Base-by-base conservation (phyloP, 2,888 invertebrate genomes). In the Microctonus aethiopoides region DNA sequence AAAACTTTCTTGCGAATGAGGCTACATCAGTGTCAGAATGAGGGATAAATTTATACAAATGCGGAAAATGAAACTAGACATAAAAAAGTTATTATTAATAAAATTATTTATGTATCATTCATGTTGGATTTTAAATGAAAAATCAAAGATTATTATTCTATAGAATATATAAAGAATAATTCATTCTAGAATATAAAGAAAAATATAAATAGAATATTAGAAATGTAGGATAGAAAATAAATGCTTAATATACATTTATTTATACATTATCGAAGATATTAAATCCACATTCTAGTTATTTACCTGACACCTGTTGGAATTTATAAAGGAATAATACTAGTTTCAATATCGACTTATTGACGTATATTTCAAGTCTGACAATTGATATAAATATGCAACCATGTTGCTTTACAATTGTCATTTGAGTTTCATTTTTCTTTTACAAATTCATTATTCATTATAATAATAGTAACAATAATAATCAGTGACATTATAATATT, bases 331-430 rank as follows among this genome's bases (percentile, higher is more conserved):
- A 67, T n/a, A n/a, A n/a, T n/a, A 70, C 71, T 73, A 67, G 67
- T n/a, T n/a, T n/a, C n/a, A n/a, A n/a, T 74, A 76, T 76, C 72
- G 72, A 76, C 72, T 76, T 76, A 76, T 76, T 72, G 76, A 75
- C 76, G 69, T 76, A 59, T 24, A 71, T 46, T 13, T n/a, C 39
- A 39, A 29, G 29, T 29, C 62, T 67, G 71, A 73, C 67, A 72
- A 72, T 70, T n/a, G n/a, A n/a, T n/a, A n/a, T n/a, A n/a, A n/a
- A 67, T 72, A 67, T 66, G 67, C 69, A 67, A 66, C 56, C 59
- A 67, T 74, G 72, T 72, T 72, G 72, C 70, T 75, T 74, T 70
- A 68, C 68, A 67, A 22, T 61, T 65, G n/a, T 54, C 61, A n/a
- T n/a, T n/a, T n/a, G n/a, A 34, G 24, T 16, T 20, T 54, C 24